Evolutionary conservation across 1,140 invertebrate species (phyloP), one percentile per base, ranked within the genome.

Genomic region (Drosophila nikananu): DNA sequence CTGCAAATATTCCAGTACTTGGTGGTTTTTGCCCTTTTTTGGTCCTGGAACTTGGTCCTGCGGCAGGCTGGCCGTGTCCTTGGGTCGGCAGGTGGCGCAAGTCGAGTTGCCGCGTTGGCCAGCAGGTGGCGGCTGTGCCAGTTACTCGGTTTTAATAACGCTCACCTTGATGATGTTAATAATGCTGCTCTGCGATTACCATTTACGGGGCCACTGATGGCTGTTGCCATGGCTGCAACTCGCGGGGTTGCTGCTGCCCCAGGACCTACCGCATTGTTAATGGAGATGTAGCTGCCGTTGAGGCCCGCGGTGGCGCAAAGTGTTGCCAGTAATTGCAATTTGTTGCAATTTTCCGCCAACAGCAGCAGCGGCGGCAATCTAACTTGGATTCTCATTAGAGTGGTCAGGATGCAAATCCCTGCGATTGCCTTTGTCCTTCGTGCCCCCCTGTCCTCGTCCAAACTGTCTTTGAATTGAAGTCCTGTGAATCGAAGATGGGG

Each of bases 161-260:
- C 75, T 78, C 58, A 51, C 65, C 65, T 78, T 78, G 55, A 75
- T 83, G 80, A 83, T 75, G 81, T 77, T 86, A 86, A 86, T 86
- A 86, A 86, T 86, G 79, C 61, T 79, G 74, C 66, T 55, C 48
- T 79, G 63, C 55, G 82, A 84, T 86, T 86, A 86, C 73, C 76
- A 77, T 70, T 78, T 78, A 60, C 42, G 52, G 73, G 41, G 12
- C 48, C 21, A n/a, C 35, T 66, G 57, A 12, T 54, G 72, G 42
- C 41, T 59, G 76, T 67, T 78, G 63, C 37, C 65, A 60, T 27
- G 32, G 70, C 27, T 44, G 39, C 52, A 54, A 6, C 73, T 67
- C n/a, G n/a, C 30, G 51, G 73, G 54, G 23, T n/a, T n/a, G 37
- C 60, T 65, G 49, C 52, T 39, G 23, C n/a, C 9, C 60, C 39